Evolutionary conservation across 2,113 vertebrate species (phyloP), one percentile per base, ranked within the genome.

Genomic region (Tringa solitaria): DNA sequence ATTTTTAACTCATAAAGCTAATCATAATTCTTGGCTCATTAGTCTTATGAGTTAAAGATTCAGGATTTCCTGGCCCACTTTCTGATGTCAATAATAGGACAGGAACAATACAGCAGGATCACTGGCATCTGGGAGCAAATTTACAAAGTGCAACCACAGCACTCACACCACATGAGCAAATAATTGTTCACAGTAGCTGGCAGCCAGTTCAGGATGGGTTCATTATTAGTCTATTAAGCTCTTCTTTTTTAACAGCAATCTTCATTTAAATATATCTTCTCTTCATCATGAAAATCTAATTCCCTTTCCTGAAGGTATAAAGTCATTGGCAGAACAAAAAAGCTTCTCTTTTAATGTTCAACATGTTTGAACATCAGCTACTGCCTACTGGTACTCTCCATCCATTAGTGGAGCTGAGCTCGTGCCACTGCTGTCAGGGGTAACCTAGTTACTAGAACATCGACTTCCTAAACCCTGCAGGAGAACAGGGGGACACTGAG

Each of bases 401-500:
- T 65, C 46, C 57, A 30, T 76, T 21, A 95, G 76, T 21, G 50
- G 51, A 90, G 86, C 77, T 90, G 69, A 93, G 45, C 73, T 90
- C 32, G 2, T 28, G 24, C 59, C 43, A 9, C n/a, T 76, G 43
- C 95, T 73, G 90, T 83, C 87, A 27, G 60, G 68, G 87, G 80
- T 43, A 87, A 37, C 79, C 89, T 67, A 72, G 60, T 86, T 89
- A 73, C 91, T 67, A 94, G 89, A 93, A 91, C 73, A 89, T 18
- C 13, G 1, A 73, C 82, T 86, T 97, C 95, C 90, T 78, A 93
- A 96, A 65, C 81, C 75, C 91, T 93, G 41, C 83, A 90, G 96
- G 94, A 94, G 90, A 96, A 84, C 51, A 83, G 85, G 87, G 92
- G 89, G 83, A 95, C 94, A 83, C 94, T 84, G 80, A 89, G 93